These are phyloP conservation scores for Abscondita cerata DNA, from an alignment of 2,888 invertebrate species.

Conservation along the genomic window DNA sequence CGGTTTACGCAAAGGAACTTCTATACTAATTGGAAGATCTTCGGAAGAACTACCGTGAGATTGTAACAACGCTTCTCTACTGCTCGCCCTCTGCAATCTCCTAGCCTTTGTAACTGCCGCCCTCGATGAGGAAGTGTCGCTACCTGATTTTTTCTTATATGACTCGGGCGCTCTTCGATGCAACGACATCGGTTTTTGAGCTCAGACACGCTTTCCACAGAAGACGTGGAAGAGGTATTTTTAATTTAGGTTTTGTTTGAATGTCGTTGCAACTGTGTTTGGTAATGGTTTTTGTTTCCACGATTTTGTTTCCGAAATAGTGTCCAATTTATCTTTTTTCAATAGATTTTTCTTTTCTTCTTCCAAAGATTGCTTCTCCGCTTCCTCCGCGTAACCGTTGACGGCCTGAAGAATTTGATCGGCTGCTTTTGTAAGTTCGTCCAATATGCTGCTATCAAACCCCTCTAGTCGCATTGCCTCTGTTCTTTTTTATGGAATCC, in stretches of 20 bases:
- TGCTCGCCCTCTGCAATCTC: slow-evolving; percentile 60
- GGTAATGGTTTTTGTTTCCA: slow-evolving; percentile 49
- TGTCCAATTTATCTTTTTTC: slow-evolving; percentile 49
- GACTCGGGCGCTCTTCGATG: slow-evolving; percentile 19
- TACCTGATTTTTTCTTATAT: slow-evolving; percentile 31
- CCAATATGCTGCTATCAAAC: slow-evolving; percentile 60
- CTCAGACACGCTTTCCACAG: slow-evolving; percentile 53
- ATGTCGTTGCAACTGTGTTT: slow-evolving; percentile 32
- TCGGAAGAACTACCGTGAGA: slow-evolving; percentile 63
- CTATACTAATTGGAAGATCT: slow-evolving; percentile 55
- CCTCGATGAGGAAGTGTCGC: slow-evolving; percentile 39
- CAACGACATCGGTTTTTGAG: slow-evolving; percentile 26
- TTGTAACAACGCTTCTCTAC: slow-evolving; percentile 60
- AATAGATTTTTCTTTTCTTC: slow-evolving; percentile 38
- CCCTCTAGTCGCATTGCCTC: slow-evolving; percentile 41
- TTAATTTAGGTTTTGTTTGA: slow-evolving; percentile 45
- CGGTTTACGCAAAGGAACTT: slow-evolving; percentile 54
- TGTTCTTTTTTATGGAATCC: slow-evolving; percentile 38
- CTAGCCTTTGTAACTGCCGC: slow-evolving; percentile 55
- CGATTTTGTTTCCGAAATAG: slow-evolving; percentile 58
- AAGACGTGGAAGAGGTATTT: slow-evolving; percentile 56
- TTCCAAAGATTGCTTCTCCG: slow-evolving; percentile 51
- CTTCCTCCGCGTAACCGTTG: slow-evolving; percentile 62
- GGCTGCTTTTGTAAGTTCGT: slow-evolving; percentile 65
- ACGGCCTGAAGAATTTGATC: slow-evolving; percentile 67